These are phyloP conservation scores for Hippocampus kuda DNA, from an alignment of 2,797 vertebrate genomes.

Conservation along the genomic window DNA sequence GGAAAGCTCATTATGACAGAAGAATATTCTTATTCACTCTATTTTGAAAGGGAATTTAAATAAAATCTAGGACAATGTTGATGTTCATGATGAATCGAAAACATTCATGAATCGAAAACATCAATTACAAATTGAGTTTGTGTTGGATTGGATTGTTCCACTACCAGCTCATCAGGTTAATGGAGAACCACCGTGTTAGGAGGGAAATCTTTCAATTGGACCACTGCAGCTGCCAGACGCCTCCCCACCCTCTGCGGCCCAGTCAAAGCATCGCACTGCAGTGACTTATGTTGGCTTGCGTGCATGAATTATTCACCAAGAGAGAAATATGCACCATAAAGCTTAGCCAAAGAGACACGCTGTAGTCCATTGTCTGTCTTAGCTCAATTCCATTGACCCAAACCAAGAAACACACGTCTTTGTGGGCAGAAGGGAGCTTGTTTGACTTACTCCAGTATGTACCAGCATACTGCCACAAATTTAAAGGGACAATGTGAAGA, in stretches of 20 bases:
- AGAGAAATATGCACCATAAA: background rate
- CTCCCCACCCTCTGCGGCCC: background rate
- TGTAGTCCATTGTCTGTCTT: background rate
- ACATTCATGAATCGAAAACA: background rate
- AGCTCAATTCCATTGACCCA: background rate
- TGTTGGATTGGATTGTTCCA: background rate
- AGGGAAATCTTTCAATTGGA: background rate
- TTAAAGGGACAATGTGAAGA: too few species aligned
- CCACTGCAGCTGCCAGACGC: background rate
- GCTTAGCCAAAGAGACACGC: background rate
- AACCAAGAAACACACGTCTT: background rate
- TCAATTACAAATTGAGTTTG: background rate
- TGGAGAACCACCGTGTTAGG: background rate
- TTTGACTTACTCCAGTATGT: background rate
- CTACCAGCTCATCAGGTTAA: background rate
- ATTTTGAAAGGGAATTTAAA: too few species aligned
- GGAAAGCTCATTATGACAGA: too few species aligned
- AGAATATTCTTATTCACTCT: too few species aligned
- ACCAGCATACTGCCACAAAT: background rate
- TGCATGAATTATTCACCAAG: background rate
- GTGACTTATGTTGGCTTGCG: background rate
- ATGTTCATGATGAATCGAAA: background rate
- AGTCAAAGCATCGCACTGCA: background rate
- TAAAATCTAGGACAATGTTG: too few species aligned
- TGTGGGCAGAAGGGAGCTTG: background rate